phyloP scores from a whole-genome alignment of 2,113 vertebrate genomes.

The Ceyx margarethae region DNA sequence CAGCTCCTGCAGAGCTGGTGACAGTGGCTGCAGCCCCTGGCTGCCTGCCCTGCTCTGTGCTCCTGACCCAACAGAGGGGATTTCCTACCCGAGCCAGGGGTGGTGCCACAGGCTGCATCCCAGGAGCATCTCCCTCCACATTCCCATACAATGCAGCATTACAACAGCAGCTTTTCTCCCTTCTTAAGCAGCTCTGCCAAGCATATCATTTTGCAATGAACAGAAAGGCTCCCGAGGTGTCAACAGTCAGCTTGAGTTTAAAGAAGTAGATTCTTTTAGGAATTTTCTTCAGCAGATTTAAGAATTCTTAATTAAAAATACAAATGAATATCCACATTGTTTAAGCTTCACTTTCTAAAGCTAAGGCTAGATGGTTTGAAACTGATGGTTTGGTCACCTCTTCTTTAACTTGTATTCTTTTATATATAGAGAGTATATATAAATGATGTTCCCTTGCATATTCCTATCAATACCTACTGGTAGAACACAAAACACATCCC shows the following conservation, averaged over 20 bases:
- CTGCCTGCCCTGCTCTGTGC: fast-evolving
- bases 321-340: not conserved
- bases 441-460: not conserved
- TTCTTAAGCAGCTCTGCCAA: not conserved
- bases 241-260: not conserved
- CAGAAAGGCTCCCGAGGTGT: not conserved
- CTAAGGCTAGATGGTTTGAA: not conserved
- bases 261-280: not conserved
- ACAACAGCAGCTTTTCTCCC: not conserved
- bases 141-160: not conserved
- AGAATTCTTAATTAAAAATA: not conserved
- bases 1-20: not conserved
- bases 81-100: not conserved
- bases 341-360: not conserved
- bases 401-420: not conserved
- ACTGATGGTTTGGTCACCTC: not conserved
- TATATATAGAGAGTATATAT: not conserved
- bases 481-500: not conserved
- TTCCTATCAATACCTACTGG: not conserved
- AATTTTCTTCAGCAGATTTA: not conserved
- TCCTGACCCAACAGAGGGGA: not conserved
- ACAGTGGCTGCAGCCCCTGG: not conserved
- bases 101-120: not conserved
- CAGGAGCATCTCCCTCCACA: not conserved
- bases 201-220: not conserved